Conservation (phyloP, 2,113 vertebrate species). For the Stercorarius parasiticus region DNA sequence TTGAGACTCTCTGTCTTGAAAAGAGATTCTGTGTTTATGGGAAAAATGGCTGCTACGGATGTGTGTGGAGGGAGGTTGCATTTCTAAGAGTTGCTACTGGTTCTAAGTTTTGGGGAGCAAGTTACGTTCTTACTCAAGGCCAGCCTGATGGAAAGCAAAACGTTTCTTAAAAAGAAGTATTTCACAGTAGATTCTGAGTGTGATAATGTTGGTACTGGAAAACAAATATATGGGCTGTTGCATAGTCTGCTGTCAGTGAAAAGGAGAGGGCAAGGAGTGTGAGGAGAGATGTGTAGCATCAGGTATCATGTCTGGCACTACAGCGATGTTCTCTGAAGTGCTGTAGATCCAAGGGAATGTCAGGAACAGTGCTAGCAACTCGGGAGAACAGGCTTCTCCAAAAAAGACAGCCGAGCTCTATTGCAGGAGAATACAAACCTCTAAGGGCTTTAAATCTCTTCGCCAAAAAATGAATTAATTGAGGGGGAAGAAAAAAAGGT, state of each 20-base stretch:
- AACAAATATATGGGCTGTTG: neutral
- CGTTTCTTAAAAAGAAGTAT: neutral
- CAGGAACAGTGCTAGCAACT: neutral
- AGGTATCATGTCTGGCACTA: too few species aligned
- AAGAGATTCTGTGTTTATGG: neutral
- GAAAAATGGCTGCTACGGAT: neutral
- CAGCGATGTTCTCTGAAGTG: neutral
- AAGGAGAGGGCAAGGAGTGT: neutral
- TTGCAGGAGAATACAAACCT: neutral
- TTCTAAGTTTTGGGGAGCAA: neutral
- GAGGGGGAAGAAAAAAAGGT: neutral
- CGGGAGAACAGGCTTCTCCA: neutral
- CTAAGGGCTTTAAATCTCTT: neutral
- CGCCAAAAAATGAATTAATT: neutral
- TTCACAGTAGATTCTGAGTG: neutral
- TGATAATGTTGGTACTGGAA: neutral
- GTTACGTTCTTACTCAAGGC: neutral
- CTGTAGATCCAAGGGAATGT: neutral
- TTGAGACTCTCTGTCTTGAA: neutral
- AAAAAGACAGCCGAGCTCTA: neutral
- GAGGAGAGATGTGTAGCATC: neutral
- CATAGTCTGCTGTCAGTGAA: neutral
- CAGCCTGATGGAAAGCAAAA: neutral
- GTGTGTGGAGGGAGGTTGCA: rapidly evolving
- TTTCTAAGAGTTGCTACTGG: neutral